phyloP scores from a whole-genome alignment of 2,888 invertebrate genomes.

The Leucoma salicis region DNA sequence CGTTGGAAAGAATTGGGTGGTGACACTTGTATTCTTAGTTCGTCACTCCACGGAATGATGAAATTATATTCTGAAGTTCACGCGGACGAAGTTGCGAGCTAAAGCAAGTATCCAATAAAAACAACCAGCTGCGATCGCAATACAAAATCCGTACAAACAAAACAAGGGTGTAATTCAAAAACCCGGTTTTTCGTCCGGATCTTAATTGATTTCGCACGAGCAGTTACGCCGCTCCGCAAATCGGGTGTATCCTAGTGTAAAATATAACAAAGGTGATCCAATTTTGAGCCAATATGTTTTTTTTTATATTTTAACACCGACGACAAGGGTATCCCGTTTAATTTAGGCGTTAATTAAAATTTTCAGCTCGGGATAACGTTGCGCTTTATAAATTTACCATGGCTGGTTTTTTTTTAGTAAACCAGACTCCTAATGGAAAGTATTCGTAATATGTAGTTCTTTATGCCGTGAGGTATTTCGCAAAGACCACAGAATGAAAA shows the following conservation, averaged over 20 bases:
- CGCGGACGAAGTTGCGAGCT: too few species aligned
- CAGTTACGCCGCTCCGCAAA: slow-evolving; percentile 14
- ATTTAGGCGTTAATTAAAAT: slow-evolving; percentile 56
- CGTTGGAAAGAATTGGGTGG: too few species aligned
- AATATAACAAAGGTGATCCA: slow-evolving; percentile 36
- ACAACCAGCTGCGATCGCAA: not conserved
- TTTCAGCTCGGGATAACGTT: slow-evolving; percentile 46
- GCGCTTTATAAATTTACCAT: slow-evolving; percentile 29
- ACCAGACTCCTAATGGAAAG: too few species aligned
- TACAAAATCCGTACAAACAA: slow-evolving; percentile 1
- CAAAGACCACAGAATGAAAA: too few species aligned
- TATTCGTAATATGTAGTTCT: too few species aligned
- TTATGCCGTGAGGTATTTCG: too few species aligned
- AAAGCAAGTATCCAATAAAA: too few species aligned
- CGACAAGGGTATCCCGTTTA: slow-evolving; percentile 31
- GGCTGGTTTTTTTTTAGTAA: too few species aligned
- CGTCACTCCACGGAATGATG: too few species aligned
- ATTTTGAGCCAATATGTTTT: slow-evolving; percentile 36
- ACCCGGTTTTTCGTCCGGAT: slow-evolving; percentile 15
- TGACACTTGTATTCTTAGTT: too few species aligned
- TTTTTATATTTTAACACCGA: slow-evolving; percentile 26
- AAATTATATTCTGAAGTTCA: too few species aligned
- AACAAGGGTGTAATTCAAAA: slow-evolving; percentile 15
- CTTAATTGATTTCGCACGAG: slow-evolving; percentile 26
- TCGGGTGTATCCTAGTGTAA: slow-evolving; percentile 12